Percentiles rank a stretch among this genome's conserved stretches.
phyloP scores from a whole-genome alignment of 2,113 vertebrate genomes.

The Pao palembangensis region DNA sequence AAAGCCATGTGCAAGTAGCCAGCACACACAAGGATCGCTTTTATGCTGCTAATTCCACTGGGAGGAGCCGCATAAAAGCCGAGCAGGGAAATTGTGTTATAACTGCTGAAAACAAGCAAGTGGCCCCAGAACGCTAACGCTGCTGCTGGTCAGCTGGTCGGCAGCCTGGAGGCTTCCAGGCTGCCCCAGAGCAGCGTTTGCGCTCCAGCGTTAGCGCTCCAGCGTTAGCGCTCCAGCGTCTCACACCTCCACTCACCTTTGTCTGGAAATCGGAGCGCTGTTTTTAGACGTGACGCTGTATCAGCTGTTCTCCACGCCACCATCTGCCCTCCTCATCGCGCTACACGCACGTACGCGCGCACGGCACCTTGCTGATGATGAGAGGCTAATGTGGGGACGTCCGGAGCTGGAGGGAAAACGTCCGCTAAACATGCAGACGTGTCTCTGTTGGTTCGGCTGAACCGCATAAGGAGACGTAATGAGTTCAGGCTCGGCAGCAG shows the following conservation, averaged over 20 bases:
- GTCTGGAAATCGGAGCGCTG: too few species aligned
- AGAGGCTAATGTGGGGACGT: too few species aligned
- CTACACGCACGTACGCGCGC: too few species aligned
- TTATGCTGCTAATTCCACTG: constrained; percentile 76
- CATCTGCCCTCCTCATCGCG: too few species aligned
- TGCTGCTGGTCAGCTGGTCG: too few species aligned
- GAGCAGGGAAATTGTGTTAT: constrained; percentile 78
- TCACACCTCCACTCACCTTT: too few species aligned
- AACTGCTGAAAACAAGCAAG: constrained; percentile 75
- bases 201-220: background rate
- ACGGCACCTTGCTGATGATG: too few species aligned
- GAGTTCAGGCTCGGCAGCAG: constrained; percentile 34
- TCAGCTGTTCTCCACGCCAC: too few species aligned
- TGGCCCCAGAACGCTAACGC: constrained; percentile 76
- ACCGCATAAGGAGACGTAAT: constrained; percentile 45
- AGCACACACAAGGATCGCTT: constrained; percentile 77
- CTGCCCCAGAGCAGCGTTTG: constrained; percentile 33
- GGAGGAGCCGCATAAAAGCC: constrained; percentile 76
- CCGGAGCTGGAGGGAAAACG: too few species aligned
- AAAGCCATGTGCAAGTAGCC: constrained; percentile 81
- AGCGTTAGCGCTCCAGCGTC: constrained; percentile 19
- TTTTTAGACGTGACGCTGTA: too few species aligned
- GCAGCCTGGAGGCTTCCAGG: too few species aligned
- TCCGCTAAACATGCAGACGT: constrained; percentile 21
- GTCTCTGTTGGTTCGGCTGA: constrained; percentile 24